phyloP scores from a whole-genome alignment of 1,140 invertebrate species.

The Pachypeltis micranthus region DNA sequence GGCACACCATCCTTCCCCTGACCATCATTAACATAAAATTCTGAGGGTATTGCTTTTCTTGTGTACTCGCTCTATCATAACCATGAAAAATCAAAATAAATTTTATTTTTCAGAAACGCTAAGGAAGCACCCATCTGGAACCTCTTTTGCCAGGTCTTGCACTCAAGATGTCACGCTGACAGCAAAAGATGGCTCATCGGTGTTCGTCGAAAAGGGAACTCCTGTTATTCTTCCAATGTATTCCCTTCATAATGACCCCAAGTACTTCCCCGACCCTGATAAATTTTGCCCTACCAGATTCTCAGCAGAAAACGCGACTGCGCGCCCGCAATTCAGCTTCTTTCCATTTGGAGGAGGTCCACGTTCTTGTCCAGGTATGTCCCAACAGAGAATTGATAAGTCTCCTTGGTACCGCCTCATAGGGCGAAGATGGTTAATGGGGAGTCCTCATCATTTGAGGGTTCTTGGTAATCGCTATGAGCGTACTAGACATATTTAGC shows the following conservation, averaged over 20 bases:
- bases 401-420: too few relatives aligned
- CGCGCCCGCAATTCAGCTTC: not conserved
- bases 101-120: constrained; percentile 7
- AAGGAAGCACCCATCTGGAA: not conserved
- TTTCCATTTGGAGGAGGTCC: not conserved
- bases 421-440: too few relatives aligned
- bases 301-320: not conserved
- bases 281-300: not conserved
- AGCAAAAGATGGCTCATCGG: not conserved
- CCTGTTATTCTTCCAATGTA: constrained; percentile 8
- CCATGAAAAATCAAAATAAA: too few relatives aligned
- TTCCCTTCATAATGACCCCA: not conserved
- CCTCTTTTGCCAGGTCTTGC: not conserved
- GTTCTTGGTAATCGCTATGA: too few relatives aligned
- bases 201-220: constrained; percentile 11
- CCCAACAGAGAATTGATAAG: too few relatives aligned
- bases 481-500: too few relatives aligned
- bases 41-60: too few relatives aligned
- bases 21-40: too few relatives aligned
- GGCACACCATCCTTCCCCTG: too few relatives aligned
- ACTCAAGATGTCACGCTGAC: not conserved
- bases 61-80: too few relatives aligned
- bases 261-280: not conserved
- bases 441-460: too few relatives aligned
- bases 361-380: not conserved